A percentile compares a stretch with the other conserved stretches of the same genome.
These are phyloP conservation scores for Merluccius polli DNA, from an alignment of 2,797 vertebrate species.

Conservation along the genomic window DNA sequence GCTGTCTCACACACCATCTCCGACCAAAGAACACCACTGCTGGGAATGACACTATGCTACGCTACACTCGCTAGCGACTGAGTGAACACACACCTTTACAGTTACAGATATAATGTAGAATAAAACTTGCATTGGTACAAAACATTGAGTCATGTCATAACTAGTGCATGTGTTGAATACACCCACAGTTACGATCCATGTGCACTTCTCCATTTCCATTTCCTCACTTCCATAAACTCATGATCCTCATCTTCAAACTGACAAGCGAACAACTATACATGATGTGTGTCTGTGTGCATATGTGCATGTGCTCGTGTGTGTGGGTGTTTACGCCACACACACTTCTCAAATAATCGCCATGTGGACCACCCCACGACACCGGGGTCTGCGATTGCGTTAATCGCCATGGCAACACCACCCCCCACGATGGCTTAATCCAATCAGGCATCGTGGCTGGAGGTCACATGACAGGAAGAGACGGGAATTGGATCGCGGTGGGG, in stretches of 20 bases:
- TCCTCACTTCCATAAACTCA: too few species aligned
- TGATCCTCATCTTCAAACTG: not conserved
- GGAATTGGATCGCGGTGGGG: conserved; percentile 67
- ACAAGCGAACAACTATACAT: not conserved
- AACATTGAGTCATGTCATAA: too few species aligned
- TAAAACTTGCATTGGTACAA: too few species aligned
- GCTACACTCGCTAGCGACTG: too few species aligned
- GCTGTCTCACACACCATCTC: too few species aligned
- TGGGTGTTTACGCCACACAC: not conserved
- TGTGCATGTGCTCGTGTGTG: not conserved
- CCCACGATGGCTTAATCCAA: conserved; percentile 80
- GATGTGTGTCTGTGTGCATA: not conserved
- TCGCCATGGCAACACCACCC: conserved; percentile 73
- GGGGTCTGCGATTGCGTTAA: conserved; percentile 64
- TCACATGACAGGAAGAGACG: conserved; percentile 73
- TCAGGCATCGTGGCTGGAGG: conserved; percentile 67
- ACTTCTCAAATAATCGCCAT: conserved; percentile 37
- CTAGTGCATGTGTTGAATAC: too few species aligned
- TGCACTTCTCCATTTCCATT: too few species aligned
- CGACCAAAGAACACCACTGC: too few species aligned
- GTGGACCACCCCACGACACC: conserved; percentile 42
- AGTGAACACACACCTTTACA: too few species aligned
- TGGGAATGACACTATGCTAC: too few species aligned
- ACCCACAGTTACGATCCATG: too few species aligned
- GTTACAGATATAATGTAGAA: too few species aligned